Conservation (phyloP, 2,797 vertebrate species). For the Apodemus agrarius region DNA sequence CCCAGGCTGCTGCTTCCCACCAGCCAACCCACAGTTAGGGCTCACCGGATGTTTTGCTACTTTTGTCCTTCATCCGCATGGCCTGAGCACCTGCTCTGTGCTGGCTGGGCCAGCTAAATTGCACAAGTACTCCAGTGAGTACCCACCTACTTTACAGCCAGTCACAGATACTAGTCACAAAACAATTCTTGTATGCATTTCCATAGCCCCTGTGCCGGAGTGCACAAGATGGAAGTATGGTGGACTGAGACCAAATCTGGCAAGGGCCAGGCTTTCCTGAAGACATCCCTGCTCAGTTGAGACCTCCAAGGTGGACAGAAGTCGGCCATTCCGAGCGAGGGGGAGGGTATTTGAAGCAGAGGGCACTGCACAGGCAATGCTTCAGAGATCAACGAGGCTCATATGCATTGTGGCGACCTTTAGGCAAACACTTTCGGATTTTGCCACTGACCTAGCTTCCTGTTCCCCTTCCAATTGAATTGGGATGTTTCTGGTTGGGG, state of each 20-base stretch:
- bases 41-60: not conserved
- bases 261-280: not conserved
- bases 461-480: not conserved
- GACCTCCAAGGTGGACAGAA: not conserved
- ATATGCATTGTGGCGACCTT: accelerated
- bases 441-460: not conserved
- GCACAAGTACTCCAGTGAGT: not conserved
- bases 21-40: not conserved
- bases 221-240: not conserved
- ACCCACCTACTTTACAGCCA: not conserved
- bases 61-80: not conserved
- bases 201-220: not conserved
- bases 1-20: not conserved
- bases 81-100: not conserved
- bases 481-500: not conserved
- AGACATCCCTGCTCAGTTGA: not conserved
- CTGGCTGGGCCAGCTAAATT: not conserved
- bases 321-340: not conserved
- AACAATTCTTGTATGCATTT: not conserved
- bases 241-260: not conserved
- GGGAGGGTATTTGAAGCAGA: not conserved
- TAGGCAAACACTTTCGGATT: not conserved
- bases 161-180: accelerated
- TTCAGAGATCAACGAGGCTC: not conserved
- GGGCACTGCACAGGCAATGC: not conserved